These are phyloP conservation scores for Lymantria monacha DNA, from an alignment of 2,888 invertebrate species.

Conservation along the genomic window DNA sequence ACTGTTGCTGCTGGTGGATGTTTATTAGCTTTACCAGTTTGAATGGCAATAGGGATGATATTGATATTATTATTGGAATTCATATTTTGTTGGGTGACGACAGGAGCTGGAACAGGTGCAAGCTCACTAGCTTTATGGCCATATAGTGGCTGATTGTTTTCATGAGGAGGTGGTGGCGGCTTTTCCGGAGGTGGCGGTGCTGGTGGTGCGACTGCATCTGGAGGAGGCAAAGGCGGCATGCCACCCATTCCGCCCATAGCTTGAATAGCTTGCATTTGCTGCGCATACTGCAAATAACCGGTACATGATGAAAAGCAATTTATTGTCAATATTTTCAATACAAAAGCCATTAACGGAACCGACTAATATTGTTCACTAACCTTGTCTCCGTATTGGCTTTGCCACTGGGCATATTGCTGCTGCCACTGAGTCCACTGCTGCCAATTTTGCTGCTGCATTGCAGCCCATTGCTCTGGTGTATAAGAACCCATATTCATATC, in stretches of 20 bases:
- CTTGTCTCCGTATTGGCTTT: slow-evolving; percentile 88
- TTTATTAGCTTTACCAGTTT: slow-evolving; percentile 57
- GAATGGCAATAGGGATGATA: slow-evolving; percentile 30
- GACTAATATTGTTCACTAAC: slow-evolving; percentile 48
- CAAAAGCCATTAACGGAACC: neutral
- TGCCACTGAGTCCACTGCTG: slow-evolving; percentile 90
- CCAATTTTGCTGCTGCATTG: slow-evolving; percentile 87
- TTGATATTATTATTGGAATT: slow-evolving; percentile 31
- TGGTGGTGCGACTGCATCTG: slow-evolving; percentile 46
- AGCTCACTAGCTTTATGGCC: slow-evolving; percentile 32
- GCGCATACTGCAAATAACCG: slow-evolving; percentile 56
- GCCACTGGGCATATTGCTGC: slow-evolving; percentile 89
- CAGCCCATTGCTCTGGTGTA: slow-evolving; percentile 86
- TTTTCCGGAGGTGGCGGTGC: slow-evolving; percentile 46
- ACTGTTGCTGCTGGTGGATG: slow-evolving; percentile 29
- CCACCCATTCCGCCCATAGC: slow-evolving; percentile 46
- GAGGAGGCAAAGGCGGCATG: slow-evolving; percentile 53
- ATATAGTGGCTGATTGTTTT: slow-evolving; percentile 69
- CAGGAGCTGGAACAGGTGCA: slow-evolving; percentile 38
- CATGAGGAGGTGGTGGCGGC: slow-evolving; percentile 65
- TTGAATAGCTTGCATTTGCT: slow-evolving; percentile 67
- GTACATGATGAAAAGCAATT: neutral
- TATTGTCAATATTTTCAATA: neutral
- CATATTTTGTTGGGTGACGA: slow-evolving; percentile 25
- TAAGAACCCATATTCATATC: slow-evolving; percentile 71